A percentile compares a stretch with the other conserved stretches of the same genome.
phyloP scores from a whole-genome alignment of 2,888 invertebrate genomes.

The Marronus borbonicus region DNA sequence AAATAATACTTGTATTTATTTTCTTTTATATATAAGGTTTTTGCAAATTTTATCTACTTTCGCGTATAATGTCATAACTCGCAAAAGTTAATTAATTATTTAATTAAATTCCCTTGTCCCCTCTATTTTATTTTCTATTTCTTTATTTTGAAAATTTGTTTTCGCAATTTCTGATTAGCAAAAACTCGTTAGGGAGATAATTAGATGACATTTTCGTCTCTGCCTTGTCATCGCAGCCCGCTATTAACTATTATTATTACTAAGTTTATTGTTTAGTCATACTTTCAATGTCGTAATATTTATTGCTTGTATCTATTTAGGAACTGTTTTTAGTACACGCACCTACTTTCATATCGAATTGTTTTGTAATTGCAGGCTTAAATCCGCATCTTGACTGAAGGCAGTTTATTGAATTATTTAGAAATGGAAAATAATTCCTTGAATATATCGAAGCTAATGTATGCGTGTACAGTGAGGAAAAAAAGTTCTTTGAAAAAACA shows the following conservation, averaged over 20 bases:
- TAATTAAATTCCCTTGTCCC: background rate
- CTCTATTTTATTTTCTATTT: background rate
- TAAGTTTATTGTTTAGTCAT: conserved; percentile 7
- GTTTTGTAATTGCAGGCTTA: background rate
- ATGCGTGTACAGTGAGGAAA: background rate
- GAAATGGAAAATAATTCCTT: background rate
- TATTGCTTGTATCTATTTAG: background rate
- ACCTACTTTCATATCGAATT: background rate
- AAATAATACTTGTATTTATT: background rate
- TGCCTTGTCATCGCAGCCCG: conserved; percentile 2
- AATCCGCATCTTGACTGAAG: background rate
- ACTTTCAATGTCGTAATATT: conserved; percentile 10
- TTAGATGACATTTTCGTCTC: conserved; percentile 2
- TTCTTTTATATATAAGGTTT: background rate
- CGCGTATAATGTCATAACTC: background rate
- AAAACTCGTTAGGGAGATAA: background rate
- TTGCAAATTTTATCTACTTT: background rate
- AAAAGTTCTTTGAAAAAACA: background rate
- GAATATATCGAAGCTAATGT: too few species aligned
- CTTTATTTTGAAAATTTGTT: too few species aligned
- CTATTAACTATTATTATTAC: background rate
- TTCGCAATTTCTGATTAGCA: background rate
- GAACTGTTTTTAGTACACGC: background rate
- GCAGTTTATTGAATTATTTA: background rate
- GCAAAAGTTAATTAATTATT: background rate